phyloP scores from a whole-genome alignment of 2,113 vertebrate genomes.

The Actinemys pallida region DNA sequence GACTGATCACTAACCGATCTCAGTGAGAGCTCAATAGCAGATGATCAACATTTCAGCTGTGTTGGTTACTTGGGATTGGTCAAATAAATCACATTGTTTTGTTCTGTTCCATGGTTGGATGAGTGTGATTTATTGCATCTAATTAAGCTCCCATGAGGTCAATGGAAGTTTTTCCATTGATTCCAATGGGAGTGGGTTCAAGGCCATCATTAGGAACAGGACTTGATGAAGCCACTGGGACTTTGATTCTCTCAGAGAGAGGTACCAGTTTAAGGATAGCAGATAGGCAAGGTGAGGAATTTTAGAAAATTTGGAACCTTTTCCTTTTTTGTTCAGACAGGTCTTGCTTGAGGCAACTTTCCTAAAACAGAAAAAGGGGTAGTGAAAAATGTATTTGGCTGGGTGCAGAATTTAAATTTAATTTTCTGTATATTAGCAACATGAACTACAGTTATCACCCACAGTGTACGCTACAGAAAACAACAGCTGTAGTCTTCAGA shows the following conservation, averaged over 20 bases:
- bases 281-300: neutral
- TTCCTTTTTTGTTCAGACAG: rapidly evolving
- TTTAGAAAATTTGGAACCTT: neutral
- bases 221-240: neutral
- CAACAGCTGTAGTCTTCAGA: neutral
- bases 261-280: neutral
- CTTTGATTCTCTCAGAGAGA: neutral
- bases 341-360: neutral
- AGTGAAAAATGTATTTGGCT: neutral
- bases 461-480: neutral
- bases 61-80: neutral
- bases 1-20: neutral
- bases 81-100: neutral
- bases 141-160: neutral
- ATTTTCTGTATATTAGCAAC: neutral
- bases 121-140: neutral
- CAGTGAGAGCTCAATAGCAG: neutral
- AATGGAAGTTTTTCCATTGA: neutral
- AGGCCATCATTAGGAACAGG: neutral
- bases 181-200: neutral
- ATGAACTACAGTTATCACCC: neutral
- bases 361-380: neutral
- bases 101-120: neutral
- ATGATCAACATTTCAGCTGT: neutral
- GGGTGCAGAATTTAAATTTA: neutral